phyloP scores from a whole-genome alignment of 2,113 vertebrate genomes.

The Acanthisitta chloris region DNA sequence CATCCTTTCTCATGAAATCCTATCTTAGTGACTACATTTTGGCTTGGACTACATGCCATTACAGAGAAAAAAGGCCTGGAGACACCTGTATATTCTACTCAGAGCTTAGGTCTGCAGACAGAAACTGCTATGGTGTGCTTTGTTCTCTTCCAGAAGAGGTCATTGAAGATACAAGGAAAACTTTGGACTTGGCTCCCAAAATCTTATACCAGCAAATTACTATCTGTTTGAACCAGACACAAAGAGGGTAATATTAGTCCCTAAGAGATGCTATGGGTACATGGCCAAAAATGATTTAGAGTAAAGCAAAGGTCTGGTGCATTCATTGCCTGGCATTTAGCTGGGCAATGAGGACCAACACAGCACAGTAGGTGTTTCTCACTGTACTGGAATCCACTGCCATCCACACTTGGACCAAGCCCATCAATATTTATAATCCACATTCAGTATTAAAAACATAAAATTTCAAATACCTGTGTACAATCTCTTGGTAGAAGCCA shows the following conservation, averaged over 20 bases:
- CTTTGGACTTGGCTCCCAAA: background rate
- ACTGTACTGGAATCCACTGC: background rate
- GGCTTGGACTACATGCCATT: background rate
- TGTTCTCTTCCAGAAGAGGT: background rate
- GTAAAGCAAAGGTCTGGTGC: background rate
- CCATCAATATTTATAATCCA: background rate
- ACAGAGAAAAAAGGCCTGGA: background rate
- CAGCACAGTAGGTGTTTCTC: background rate
- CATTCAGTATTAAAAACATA: background rate
- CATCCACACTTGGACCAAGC: background rate
- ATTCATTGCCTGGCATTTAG: background rate
- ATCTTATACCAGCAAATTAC: background rate
- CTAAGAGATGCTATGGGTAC: background rate
- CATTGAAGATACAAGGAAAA: background rate
- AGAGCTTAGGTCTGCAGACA: background rate
- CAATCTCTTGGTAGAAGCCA: background rate
- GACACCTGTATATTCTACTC: background rate
- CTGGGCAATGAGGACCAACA: background rate
- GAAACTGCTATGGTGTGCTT: background rate
- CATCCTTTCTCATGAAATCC: background rate
- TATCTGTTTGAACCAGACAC: background rate
- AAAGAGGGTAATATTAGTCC: background rate
- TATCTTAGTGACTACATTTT: background rate
- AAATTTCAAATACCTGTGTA: background rate
- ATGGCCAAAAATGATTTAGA: background rate